A percentile compares a stretch with the other conserved stretches of the same genome.
phyloP scores from a whole-genome alignment of 2,797 vertebrate species.

The Benthosema pterotum region DNA sequence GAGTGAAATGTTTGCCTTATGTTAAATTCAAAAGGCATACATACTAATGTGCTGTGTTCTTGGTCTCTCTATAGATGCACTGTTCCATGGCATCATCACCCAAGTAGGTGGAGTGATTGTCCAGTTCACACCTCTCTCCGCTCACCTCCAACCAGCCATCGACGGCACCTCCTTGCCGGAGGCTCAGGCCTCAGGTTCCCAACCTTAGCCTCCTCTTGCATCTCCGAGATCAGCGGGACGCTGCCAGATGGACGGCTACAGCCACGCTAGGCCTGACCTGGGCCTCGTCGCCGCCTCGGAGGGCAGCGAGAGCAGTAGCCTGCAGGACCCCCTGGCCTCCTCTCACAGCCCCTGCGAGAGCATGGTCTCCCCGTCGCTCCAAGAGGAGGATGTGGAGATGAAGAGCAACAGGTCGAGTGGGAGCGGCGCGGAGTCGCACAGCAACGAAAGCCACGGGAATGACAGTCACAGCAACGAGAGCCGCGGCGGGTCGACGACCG shows the following conservation, averaged over 20 bases:
- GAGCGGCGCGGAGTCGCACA: conserved; percentile 81
- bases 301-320: conserved; percentile 79
- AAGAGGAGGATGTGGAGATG: conserved; percentile 89
- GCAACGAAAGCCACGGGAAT: conserved; percentile 80
- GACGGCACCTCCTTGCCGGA: conserved; percentile 59
- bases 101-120: conserved; percentile 65
- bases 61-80: conserved; percentile 50
- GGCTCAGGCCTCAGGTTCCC: conserved; percentile 72
- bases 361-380: conserved; percentile 64
- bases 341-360: conserved; percentile 65
- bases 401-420: conserved; percentile 87
- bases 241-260: conserved; percentile 79
- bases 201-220: conserved; percentile 64
- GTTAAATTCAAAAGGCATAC: too few relatives aligned
- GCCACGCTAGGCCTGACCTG: conserved; percentile 71
- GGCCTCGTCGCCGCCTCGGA: conserved; percentile 80
- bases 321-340: conserved; percentile 63
- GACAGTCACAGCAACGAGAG: conserved; percentile 82
- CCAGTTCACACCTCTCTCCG: conserved; percentile 12
- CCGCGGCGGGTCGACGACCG: conserved; percentile 74
- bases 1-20: too few relatives aligned
- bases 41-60: background rate
- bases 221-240: conserved; percentile 53
- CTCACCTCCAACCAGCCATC: conserved; percentile 22
- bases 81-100: background rate